Evolutionary conservation across 2,888 invertebrate species (phyloP).

Genomic region (Pristionchus fissidentatus): DNA sequence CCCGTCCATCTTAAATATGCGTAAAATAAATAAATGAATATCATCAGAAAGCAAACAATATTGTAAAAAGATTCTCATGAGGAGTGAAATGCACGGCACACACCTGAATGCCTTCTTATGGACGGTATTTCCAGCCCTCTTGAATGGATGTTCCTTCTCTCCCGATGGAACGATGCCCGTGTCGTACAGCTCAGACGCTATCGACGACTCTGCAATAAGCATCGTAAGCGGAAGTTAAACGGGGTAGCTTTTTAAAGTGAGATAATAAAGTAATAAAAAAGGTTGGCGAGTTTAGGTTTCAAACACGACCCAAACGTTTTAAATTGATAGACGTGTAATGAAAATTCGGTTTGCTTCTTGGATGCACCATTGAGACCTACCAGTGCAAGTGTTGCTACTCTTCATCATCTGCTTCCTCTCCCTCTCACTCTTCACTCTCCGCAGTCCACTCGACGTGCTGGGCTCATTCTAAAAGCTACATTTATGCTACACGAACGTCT

Average conservation of each 20-base stretch:
- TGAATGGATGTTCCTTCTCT: background rate
- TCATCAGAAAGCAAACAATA: too few relatives aligned
- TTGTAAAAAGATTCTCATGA: too few relatives aligned
- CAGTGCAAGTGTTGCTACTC: conserved; percentile 1
- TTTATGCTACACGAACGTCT: background rate
- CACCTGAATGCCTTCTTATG: conserved; percentile 28
- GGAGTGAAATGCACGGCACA: background rate
- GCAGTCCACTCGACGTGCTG: background rate
- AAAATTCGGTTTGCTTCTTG: background rate
- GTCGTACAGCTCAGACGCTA: background rate
- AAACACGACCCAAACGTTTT: background rate
- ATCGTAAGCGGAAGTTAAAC: too few relatives aligned
- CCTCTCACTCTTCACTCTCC: background rate
- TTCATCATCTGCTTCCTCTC: background rate
- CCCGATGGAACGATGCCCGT: background rate
- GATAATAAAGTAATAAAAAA: background rate
- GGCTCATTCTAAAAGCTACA: background rate
- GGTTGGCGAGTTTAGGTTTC: background rate
- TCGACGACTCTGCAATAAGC: conserved; percentile 1
- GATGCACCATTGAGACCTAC: background rate
- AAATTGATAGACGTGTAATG: background rate
- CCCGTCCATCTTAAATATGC: background rate
- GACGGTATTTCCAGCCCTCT: background rate
- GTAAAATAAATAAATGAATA: too few relatives aligned
- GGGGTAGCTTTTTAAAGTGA: too few relatives aligned